These are phyloP conservation scores for Cassiopea xamachana DNA, from an alignment of 30 jellyfish, hydroid and myxozoan species.

Conservation along the genomic window DNA sequence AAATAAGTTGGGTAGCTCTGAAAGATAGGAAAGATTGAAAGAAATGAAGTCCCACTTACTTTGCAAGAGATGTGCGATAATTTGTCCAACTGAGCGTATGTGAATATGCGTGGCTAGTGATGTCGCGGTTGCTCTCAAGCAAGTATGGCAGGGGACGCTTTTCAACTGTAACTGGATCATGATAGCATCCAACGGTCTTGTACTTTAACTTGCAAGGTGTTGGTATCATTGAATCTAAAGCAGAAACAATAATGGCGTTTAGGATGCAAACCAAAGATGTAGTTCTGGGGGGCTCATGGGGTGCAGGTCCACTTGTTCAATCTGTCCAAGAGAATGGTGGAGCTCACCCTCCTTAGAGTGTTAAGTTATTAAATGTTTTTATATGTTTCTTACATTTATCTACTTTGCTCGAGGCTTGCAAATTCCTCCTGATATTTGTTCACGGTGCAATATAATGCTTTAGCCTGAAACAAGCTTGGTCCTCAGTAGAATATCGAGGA, in stretches of 20 bases:
- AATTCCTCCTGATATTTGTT: too few relatives aligned
- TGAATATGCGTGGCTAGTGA: conserved; percentile 61
- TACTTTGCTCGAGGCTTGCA: too few relatives aligned
- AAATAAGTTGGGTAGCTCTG: too few relatives aligned
- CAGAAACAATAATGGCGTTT: neutral
- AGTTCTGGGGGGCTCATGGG: too few relatives aligned
- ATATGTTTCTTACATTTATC: too few relatives aligned
- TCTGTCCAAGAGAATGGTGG: too few relatives aligned
- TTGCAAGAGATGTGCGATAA: conserved; percentile 58
- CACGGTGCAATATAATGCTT: too few relatives aligned
- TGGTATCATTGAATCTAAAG: conserved; percentile 24
- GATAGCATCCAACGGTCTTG: conserved; percentile 45
- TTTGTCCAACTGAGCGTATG: conserved; percentile 45
- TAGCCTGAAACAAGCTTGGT: too few relatives aligned
- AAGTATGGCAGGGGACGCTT: conserved; percentile 58
- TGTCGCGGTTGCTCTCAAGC: conserved; percentile 66
- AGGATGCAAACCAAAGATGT: neutral
- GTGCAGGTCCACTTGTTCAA: too few relatives aligned
- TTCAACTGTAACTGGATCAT: conserved; percentile 14
- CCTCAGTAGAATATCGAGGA: too few relatives aligned
- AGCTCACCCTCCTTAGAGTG: too few relatives aligned
- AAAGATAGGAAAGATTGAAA: neutral
- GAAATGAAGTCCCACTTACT: neutral
- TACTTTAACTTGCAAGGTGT: neutral
- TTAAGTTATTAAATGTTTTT: too few relatives aligned